phyloP scores from a whole-genome alignment of 1,140 invertebrate genomes.

The Drosophila sp. region DNA sequence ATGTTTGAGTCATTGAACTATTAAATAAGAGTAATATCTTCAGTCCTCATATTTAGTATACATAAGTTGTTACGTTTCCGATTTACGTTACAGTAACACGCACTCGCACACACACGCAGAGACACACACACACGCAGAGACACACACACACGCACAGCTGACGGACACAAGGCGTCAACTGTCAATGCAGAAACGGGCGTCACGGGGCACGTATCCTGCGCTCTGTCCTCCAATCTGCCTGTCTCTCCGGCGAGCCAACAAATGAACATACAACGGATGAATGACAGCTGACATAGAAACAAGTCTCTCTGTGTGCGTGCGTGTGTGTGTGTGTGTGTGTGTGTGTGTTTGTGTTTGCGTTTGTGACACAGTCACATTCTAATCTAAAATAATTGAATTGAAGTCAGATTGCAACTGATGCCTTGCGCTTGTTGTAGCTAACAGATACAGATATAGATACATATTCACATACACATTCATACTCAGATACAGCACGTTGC shows the following conservation, averaged over 20 bases:
- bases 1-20: too few relatives aligned
- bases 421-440: slow-evolving; percentile 53
- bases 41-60: too few relatives aligned
- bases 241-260: slow-evolving; percentile 47
- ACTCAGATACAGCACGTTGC: slow-evolving; percentile 18
- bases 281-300: slow-evolving; percentile 83
- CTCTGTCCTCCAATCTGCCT: slow-evolving; percentile 37
- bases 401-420: slow-evolving; percentile 83
- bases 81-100: too few relatives aligned
- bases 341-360: slow-evolving; percentile 22
- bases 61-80: too few relatives aligned
- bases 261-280: slow-evolving; percentile 75
- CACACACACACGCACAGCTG: slow-evolving; percentile 1
- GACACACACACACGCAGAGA: background rate
- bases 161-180: slow-evolving; percentile 37
- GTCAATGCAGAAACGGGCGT: slow-evolving; percentile 60
- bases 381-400: slow-evolving; percentile 84
- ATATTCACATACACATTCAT: slow-evolving; percentile 18
- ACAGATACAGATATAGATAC: slow-evolving; percentile 41
- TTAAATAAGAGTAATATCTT: too few relatives aligned
- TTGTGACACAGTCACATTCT: slow-evolving; percentile 81
- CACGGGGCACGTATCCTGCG: slow-evolving; percentile 74
- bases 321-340: slow-evolving; percentile 17
- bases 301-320: too few relatives aligned
- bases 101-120: too few relatives aligned